These are phyloP conservation scores for Burhinus oedicnemus DNA, from an alignment of 2,113 vertebrate genomes.

Conservation along the genomic window DNA sequence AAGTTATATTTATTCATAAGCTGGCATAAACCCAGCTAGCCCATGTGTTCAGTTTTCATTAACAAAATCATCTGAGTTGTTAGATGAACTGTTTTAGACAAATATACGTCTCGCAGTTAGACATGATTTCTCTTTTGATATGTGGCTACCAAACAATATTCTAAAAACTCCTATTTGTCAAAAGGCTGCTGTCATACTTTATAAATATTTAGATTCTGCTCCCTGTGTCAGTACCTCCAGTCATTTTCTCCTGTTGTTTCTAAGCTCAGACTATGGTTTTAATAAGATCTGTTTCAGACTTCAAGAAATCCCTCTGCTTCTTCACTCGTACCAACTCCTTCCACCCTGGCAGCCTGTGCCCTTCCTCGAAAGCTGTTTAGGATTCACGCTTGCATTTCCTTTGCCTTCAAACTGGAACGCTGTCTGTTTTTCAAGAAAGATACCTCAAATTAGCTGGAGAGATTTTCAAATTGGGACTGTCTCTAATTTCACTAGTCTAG, in stretches of 20 bases:
- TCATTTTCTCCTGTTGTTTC: neutral
- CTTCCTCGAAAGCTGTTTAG: neutral
- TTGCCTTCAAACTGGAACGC: neutral
- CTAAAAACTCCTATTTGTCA: neutral
- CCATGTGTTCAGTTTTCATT: slow-evolving; percentile 55
- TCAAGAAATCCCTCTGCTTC: neutral
- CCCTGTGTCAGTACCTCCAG: neutral
- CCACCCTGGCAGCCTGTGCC: neutral
- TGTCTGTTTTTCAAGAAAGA: neutral
- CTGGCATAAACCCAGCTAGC: slow-evolving; percentile 35
- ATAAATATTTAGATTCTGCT: slow-evolving; percentile 44
- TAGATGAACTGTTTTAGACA: slow-evolving; percentile 36
- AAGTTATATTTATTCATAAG: slow-evolving; percentile 61
- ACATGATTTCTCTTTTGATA: slow-evolving; percentile 12
- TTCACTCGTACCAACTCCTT: neutral
- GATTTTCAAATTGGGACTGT: neutral
- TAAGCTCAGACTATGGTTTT: neutral
- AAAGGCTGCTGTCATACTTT: slow-evolving; percentile 2
- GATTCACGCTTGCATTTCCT: neutral
- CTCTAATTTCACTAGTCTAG: neutral
- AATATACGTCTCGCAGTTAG: slow-evolving; percentile 15
- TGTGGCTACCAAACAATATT: slow-evolving; percentile 8
- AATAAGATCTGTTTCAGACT: neutral
- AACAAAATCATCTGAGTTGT: slow-evolving; percentile 32
- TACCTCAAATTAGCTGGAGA: neutral